Evolutionary conservation across 2,888 invertebrate species (phyloP), one percentile per base, ranked within the genome.

Genomic region (Leptothorax acervorum): DNA sequence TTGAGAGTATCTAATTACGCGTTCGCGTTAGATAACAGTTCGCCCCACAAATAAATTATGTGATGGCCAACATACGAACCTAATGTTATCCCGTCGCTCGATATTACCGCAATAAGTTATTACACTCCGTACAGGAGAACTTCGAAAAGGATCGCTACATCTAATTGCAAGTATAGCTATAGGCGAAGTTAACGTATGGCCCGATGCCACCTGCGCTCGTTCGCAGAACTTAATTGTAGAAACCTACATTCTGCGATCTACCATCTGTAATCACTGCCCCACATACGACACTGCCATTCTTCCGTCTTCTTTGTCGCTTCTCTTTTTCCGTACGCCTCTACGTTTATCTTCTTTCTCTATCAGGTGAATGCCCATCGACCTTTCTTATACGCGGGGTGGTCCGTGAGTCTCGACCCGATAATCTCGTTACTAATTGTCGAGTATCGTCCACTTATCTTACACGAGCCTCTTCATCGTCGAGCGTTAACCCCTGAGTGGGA

Each of bases 211-310:
- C 92, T 92, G 92, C 86, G 48, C 68, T 79, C 70, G 90, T 92
- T 92, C 92, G 90, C 92, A 92, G 88, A 88, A 85, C 88, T 88
- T 90, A 88, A 89, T 89, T 91, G 89, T 85, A 86, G 81, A 62
- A 86, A 85, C 86, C 76, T 88, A 91, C 81, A 89, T 88, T 89
- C 90, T 51, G 84, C 87, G 85, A 89, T 86, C 88, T 90, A 90
- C 83, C 82, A 81, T 86, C 63, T 65, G 82, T 68, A 85, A 89
- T 86, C 85, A 76, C 82, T 88, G 89, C 66, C 84, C 86, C 84
- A 88, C 85, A 89, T 89, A 87, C 63, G 65, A 35, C 75, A 11
- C 31, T 28, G 35, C 57, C 31, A 63, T 60, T 70, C 35, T 70
- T 57, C 39, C 42, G 31, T 3, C 31, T 63, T 65, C 66, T 68